Percentiles rank a stretch among this genome's conserved stretches.
These are phyloP conservation scores for Aphaenogaster ashmeadi DNA, from an alignment of 1,140 invertebrate genomes.

Conservation along the genomic window DNA sequence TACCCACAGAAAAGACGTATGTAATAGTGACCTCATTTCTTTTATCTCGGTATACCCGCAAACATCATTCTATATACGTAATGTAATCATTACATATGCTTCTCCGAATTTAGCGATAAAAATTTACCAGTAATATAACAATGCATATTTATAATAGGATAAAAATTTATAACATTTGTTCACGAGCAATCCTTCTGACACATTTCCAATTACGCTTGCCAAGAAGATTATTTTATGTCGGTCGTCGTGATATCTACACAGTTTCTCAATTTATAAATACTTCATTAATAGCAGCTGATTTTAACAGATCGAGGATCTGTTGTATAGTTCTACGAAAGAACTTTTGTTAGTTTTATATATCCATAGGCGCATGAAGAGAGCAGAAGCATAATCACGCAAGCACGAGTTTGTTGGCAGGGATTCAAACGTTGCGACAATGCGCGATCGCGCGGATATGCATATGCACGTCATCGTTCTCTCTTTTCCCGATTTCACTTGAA, in stretches of 20 bases:
- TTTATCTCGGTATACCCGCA: constrained; percentile 54
- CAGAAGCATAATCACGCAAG: constrained; percentile 70
- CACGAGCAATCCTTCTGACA: neutral
- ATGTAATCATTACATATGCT: constrained; percentile 24
- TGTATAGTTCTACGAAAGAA: neutral
- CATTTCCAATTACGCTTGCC: constrained; percentile 35
- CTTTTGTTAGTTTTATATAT: neutral
- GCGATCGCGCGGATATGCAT: constrained; percentile 39
- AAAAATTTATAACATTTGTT: constrained; percentile 33
- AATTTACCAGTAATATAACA: constrained; percentile 20
- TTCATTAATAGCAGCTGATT: constrained; percentile 28
- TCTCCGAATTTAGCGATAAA: constrained; percentile 45
- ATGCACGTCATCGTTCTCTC: constrained; percentile 23
- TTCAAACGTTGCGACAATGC: constrained; percentile 81
- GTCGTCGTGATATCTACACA: neutral
- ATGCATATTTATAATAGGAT: constrained; percentile 30
- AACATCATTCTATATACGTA: constrained; percentile 17
- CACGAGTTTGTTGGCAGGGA: constrained; percentile 79
- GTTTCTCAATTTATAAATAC: constrained; percentile 23
- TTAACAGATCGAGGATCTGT: neutral
- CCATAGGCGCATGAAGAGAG: constrained; percentile 16
- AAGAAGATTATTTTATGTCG: constrained; percentile 25
- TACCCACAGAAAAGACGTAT: constrained; percentile 33
- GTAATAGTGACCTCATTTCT: constrained; percentile 53
- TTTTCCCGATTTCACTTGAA: constrained; percentile 42